Base-by-base conservation (phyloP, 1,140 invertebrate species). In the Neodiprion virginianus region DNA sequence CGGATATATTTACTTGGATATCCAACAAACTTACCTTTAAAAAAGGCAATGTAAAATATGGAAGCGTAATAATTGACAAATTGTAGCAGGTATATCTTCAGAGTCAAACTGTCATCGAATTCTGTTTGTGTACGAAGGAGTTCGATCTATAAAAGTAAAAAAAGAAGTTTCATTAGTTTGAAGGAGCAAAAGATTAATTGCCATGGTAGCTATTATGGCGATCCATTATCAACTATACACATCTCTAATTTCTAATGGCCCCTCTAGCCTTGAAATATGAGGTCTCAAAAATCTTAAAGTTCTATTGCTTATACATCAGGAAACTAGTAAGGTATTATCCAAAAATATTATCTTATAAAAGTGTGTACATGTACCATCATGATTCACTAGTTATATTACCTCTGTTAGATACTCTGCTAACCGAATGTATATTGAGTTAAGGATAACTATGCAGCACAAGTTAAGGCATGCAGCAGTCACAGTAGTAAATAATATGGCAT, bases 11-110 rank as follows among this genome's bases (percentile, higher is more conserved):
- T 88, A 7, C 93, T 93, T 0, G 96, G 96, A 83, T 94, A 93
- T 0, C 96, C 96, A n/a, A 96, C 91, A 79, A 96, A 95, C 87
- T 96, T 97, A 66, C 97, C 98, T 86, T 99, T 99, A 79, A 99
- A 95, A 89, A 99, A 99, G 0, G 97, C 98, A 81, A 99, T 98
- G 84, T 99, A 99, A 90, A 99, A 98, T 84, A 99, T 98, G 1
- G 97, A 98, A 23, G 97, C 96, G 87, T 99, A 99, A 86, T 98
- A 99, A 88, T 99, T 99, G 49, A 99, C 96, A 89, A 99, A 99
- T 89, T 99, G 97, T 53, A 99, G 92, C 9, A 99, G 87, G 87
- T 99, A 99, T 80, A 99, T 98, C 90, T 99, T 99, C 11, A 99
- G 89, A 0, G 97, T 99, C 17, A 99, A 88, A 66, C 96, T 97